Percentiles rank a stretch among this genome's conserved stretches.
Conservation (phyloP, 2,113 vertebrate species). For the Micronycteris hirsuta region DNA sequence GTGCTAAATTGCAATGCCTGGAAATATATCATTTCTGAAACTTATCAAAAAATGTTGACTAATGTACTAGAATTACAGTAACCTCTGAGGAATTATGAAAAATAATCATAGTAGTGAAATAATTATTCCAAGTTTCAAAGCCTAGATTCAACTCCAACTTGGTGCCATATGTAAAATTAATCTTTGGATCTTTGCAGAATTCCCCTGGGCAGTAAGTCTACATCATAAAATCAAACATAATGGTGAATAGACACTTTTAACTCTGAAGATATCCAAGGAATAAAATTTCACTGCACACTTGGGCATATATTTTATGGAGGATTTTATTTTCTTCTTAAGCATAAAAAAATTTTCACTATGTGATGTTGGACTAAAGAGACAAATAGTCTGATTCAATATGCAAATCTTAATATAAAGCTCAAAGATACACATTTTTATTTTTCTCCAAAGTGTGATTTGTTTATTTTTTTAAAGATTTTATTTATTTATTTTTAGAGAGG, state of each 20-base stretch:
- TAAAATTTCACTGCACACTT: slow-evolving; percentile 32
- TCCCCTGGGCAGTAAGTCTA: slow-evolving; percentile 47
- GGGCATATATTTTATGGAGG: neutral
- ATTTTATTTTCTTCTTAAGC: slow-evolving; percentile 43
- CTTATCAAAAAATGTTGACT: slow-evolving; percentile 9
- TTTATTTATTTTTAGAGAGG: too few relatives aligned
- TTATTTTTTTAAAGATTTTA: too few relatives aligned
- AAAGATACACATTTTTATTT: neutral
- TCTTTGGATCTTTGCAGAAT: slow-evolving; percentile 35
- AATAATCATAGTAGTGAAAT: slow-evolving; percentile 19
- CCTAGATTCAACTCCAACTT: slow-evolving; percentile 50
- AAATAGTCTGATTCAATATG: neutral
- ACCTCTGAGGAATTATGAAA: slow-evolving; percentile 22
- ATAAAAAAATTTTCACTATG: slow-evolving; percentile 41
- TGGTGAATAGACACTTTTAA: slow-evolving; percentile 61
- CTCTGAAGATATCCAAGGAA: slow-evolving; percentile 47
- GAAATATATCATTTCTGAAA: neutral
- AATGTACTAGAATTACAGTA: neutral
- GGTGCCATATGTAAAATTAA: slow-evolving; percentile 52
- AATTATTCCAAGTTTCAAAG: slow-evolving; percentile 37
- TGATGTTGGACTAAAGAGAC: slow-evolving; percentile 24
- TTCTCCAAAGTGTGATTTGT: slow-evolving; percentile 5
- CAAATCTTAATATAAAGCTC: slow-evolving; percentile 1
- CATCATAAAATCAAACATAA: slow-evolving; percentile 51
- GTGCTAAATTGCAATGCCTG: neutral